Evolutionary conservation across 1,140 invertebrate genomes (phyloP).

Genomic region (Scaptomyza graminum): DNA sequence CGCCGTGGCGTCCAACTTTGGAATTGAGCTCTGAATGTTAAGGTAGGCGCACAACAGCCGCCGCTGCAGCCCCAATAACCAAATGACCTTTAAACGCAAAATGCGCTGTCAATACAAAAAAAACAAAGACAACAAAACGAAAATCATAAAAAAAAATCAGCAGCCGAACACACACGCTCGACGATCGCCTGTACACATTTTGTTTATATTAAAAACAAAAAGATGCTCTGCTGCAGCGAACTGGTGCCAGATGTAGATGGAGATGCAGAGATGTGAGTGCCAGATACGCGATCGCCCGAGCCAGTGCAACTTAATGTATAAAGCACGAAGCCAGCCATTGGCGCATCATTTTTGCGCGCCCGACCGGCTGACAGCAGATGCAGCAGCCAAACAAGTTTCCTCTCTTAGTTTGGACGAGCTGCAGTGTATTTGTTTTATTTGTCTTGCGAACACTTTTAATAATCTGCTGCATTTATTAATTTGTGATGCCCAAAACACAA

Average conservation of each 20-base stretch:
- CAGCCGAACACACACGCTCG: slow-evolving; percentile 25
- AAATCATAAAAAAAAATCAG: neutral
- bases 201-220: slow-evolving; percentile 43
- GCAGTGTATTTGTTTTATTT: slow-evolving; percentile 15
- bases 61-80: slow-evolving; percentile 51
- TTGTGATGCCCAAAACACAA: slow-evolving; percentile 42
- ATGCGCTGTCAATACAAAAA: slow-evolving; percentile 46
- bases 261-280: slow-evolving; percentile 21
- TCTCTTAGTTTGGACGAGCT: neutral
- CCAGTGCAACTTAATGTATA: slow-evolving; percentile 23
- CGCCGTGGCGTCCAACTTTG: slow-evolving; percentile 57
- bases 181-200: slow-evolving; percentile 41
- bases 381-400: slow-evolving; percentile 36
- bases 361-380: slow-evolving; percentile 10
- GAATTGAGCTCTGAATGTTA: slow-evolving; percentile 73
- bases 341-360: neutral
- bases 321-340: slow-evolving; percentile 2
- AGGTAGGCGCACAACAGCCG: slow-evolving; percentile 64
- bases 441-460: slow-evolving; percentile 5
- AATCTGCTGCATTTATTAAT: slow-evolving; percentile 53
- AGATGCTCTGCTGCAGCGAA: slow-evolving; percentile 20
- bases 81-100: slow-evolving; percentile 81
- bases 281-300: slow-evolving; percentile 18
- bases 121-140: slow-evolving; percentile 7
- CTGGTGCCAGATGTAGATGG: slow-evolving; percentile 17